Conservation (phyloP, 2,888 invertebrate genomes). For the Pseudococcus longispinus region DNA sequence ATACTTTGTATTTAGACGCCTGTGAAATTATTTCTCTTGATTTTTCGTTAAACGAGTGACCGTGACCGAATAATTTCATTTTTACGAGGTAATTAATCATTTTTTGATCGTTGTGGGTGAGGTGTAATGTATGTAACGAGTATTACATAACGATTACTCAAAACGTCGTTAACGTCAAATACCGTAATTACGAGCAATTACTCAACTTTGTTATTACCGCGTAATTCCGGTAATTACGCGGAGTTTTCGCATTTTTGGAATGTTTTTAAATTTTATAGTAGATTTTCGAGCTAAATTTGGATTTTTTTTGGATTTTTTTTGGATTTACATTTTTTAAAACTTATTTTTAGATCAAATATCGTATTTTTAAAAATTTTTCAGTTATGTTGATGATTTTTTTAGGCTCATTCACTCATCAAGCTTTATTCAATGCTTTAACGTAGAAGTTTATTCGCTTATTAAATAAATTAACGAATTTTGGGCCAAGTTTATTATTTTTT, state of each 20-base stretch:
- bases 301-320: background rate
- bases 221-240: background rate
- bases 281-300: background rate
- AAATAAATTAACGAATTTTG: background rate
- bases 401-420: background rate
- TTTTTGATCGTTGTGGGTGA: background rate
- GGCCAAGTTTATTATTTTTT: background rate
- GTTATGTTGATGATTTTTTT: no score
- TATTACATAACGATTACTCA: background rate
- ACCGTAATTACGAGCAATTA: background rate
- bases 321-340: no score
- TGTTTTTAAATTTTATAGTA: no score
- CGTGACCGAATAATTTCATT: conserved; percentile 6
- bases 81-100: background rate
- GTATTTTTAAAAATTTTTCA: no score
- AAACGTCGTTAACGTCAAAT: background rate
- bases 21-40: background rate
- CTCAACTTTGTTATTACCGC: background rate
- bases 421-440: conserved; percentile 1
- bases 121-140: background rate
- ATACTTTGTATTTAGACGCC: background rate
- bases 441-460: background rate
- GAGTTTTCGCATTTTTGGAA: background rate
- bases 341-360: no score
- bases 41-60: background rate